Evolutionary conservation across 2,113 vertebrate species (phyloP), one percentile per base, ranked within the genome.

Genomic region (Leptobrachium leishanense): DNA sequence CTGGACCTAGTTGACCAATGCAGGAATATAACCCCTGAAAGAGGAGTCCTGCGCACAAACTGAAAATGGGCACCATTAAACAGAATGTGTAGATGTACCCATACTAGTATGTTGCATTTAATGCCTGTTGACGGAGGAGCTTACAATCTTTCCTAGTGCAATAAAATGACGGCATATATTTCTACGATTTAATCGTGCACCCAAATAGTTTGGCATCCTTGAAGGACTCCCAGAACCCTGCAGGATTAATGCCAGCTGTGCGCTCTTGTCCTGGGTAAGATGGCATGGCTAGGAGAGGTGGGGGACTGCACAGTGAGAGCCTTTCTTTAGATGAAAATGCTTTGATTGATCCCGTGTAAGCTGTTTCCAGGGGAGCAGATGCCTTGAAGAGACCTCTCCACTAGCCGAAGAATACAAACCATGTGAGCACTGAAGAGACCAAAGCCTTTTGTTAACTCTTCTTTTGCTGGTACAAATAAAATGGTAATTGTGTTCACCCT

Each of bases 281-380:
- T 82, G 90, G 91, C 77, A 80, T 90, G 92, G 93, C 91, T 90
- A 92, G 90, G 82, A 87, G 90, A 86, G 89, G 90, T 88, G 87
- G 90, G 86, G 86, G 88, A 86, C 91, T 86, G 86, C 93, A 83
- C 91, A 84, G 91, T 90, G 85, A 90, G 91, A 90, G 90, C 86
- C 88, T 89, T 92, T 92, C 90, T 89, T 87, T 90, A 90, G 89
- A 92, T 92, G 91, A 93, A 93, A 92, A 86, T 90, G 85, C 91
- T 92, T 92, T 91, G 91, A 93, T 85, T 89, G 92, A 92, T 87
- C 90, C 90, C 87, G 89, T 93, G 91, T 90, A 92, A 92, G 92
- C 92, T 89, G 93, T 94, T 93, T 92, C 92, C 92, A 92, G 88
- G 93, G 91, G 92, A 93, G 90, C 91, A 91, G 92, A 92, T 90